These are phyloP conservation scores for Anolis sagrei DNA, from an alignment of 2,113 vertebrate genomes.

Conservation along the genomic window DNA sequence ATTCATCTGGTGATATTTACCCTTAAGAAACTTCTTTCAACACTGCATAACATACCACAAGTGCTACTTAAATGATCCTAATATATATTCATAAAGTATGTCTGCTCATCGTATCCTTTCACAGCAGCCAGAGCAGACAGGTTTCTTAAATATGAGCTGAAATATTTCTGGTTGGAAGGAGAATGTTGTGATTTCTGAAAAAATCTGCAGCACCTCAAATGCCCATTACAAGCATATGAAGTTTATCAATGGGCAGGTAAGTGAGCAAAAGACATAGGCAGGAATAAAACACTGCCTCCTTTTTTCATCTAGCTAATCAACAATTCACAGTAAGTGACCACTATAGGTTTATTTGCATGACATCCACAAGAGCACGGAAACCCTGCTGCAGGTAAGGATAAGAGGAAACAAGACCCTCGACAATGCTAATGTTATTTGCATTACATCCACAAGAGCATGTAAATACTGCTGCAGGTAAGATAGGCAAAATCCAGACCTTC, in stretches of 20 bases:
- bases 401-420: conserved; percentile 2
- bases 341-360: not conserved
- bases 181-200: not conserved
- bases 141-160: not conserved
- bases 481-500: not conserved
- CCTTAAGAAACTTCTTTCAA: not conserved
- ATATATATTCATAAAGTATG: not conserved
- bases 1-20: not conserved
- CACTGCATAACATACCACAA: not conserved
- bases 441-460: not conserved
- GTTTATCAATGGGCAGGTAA: conserved; percentile 23
- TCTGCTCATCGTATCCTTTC: fast-evolving
- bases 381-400: not conserved
- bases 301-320: conserved; percentile 4
- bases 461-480: not conserved
- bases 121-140: not conserved
- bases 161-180: not conserved
- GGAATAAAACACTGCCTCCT: not conserved
- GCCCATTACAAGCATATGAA: conserved; percentile 33
- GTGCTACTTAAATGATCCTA: not conserved
- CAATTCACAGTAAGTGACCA: not conserved
- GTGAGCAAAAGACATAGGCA: not conserved
- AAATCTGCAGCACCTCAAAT: conserved; percentile 10
- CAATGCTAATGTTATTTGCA: conserved; percentile 1
- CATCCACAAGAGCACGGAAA: not conserved